phyloP scores from a whole-genome alignment of 2,113 vertebrate genomes.

The Etheostoma spectabile region DNA sequence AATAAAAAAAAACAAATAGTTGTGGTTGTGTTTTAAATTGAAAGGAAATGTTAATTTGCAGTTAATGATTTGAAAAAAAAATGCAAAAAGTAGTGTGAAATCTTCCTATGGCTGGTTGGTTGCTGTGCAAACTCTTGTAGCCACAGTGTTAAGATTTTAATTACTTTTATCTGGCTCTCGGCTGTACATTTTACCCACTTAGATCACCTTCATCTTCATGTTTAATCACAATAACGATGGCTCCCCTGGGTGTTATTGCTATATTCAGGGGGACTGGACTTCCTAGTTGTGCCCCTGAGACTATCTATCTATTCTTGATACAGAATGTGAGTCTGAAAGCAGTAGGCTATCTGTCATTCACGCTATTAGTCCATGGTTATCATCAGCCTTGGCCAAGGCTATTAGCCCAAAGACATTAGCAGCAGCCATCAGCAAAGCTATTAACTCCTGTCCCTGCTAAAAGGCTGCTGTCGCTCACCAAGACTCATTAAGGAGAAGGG shows the following conservation, averaged over 20 bases:
- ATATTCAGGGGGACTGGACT: conserved; percentile 41
- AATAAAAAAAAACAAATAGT: no score
- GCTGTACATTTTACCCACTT: conserved; percentile 19
- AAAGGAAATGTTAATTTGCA: background rate
- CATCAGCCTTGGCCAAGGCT: conserved; percentile 71
- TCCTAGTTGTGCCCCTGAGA: conserved; percentile 62
- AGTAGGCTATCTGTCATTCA: conserved; percentile 69
- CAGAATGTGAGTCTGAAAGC: conserved; percentile 64
- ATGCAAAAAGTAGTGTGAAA: background rate
- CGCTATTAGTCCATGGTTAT: conserved; percentile 76
- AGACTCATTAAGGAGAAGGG: conserved; percentile 71
- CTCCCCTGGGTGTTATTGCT: conserved; percentile 54
- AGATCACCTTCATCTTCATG: conserved; percentile 52
- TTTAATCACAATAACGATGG: conserved; percentile 37
- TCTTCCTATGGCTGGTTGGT: background rate
- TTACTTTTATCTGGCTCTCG: conserved; percentile 2
- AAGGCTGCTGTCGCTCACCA: conserved; percentile 75
- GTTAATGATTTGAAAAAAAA: background rate
- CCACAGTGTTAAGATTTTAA: background rate
- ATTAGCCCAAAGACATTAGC: conserved; percentile 80
- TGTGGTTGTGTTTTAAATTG: background rate
- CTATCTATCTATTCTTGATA: conserved; percentile 63
- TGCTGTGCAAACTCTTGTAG: background rate
- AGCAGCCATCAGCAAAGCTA: conserved; percentile 74
- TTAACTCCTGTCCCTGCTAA: conserved; percentile 70